These are phyloP conservation scores for Spisula subtruncata DNA, from an alignment of 2,888 invertebrate species.

Conservation along the genomic window DNA sequence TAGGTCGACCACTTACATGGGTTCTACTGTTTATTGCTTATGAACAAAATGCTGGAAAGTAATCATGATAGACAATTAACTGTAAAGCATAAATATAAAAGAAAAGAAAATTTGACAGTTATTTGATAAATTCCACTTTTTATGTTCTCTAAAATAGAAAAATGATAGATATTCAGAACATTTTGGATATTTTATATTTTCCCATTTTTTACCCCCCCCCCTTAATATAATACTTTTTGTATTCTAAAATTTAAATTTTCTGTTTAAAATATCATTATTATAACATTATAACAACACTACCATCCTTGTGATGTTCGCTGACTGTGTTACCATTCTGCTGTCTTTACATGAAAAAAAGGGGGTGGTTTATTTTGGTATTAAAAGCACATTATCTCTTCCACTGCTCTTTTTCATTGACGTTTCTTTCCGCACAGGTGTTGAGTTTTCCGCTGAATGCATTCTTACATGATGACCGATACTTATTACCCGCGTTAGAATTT, in stretches of 20 bases:
- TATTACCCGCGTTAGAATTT: not conserved
- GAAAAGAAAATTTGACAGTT: too few species aligned
- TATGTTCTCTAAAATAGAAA: too few species aligned
- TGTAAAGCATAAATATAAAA: too few species aligned
- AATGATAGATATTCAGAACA: too few species aligned
- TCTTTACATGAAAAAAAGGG: not conserved
- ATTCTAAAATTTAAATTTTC: not conserved
- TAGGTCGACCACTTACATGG: too few species aligned
- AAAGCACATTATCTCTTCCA: not conserved
- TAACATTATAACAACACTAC: not conserved
- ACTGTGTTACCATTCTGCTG: not conserved
- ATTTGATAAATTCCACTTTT: too few species aligned
- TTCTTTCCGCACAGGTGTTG: constrained; percentile 17
- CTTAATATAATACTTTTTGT: not conserved
- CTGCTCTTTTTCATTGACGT: not conserved
- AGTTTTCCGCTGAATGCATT: not conserved
- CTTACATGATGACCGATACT: constrained; percentile 7
- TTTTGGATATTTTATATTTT: not conserved
- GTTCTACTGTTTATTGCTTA: too few species aligned
- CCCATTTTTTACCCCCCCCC: not conserved
- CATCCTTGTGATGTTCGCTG: not conserved
- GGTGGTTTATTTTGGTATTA: constrained; percentile 8
- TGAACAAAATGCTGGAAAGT: too few species aligned
- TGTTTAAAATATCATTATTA: not conserved
- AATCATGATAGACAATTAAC: too few species aligned